Evolutionary conservation across 2,888 invertebrate genomes (phyloP).

Genomic region (Ernsta delagoae): DNA sequence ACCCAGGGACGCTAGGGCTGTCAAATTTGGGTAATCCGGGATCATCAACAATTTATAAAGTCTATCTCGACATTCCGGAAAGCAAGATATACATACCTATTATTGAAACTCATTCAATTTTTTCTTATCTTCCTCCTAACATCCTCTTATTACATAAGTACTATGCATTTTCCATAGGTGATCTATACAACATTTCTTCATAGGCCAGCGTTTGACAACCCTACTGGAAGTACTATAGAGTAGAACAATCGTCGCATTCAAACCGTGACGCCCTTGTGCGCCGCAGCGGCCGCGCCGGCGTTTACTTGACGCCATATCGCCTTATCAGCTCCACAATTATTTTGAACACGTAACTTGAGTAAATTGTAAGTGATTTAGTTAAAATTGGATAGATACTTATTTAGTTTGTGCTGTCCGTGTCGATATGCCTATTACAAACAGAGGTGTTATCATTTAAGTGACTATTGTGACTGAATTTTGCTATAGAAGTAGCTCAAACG

Average conservation of each 20-base stretch:
- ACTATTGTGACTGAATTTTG: too few species aligned
- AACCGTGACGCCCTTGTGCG: slow-evolving; percentile 40
- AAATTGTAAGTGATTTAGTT: background rate
- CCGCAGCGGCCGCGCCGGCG: slow-evolving; percentile 1
- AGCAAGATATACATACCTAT: too few species aligned
- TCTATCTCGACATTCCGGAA: too few species aligned
- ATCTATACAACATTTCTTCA: too few species aligned
- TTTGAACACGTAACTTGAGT: slow-evolving; percentile 17
- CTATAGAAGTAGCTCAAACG: too few species aligned
- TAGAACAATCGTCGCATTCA: slow-evolving; percentile 41
- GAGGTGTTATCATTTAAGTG: background rate
- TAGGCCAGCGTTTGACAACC: too few species aligned
- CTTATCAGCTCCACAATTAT: slow-evolving; percentile 23
- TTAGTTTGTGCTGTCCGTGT: background rate
- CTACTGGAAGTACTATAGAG: background rate
- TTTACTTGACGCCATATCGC: slow-evolving; percentile 13
- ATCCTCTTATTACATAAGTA: too few species aligned
- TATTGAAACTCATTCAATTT: too few species aligned
- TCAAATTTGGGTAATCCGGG: background rate
- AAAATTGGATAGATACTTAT: background rate
- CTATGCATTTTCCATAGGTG: too few species aligned
- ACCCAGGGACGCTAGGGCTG: background rate
- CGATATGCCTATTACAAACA: too few species aligned
- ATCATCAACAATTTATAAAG: too few species aligned
- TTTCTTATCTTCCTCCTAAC: too few species aligned